phyloP scores from a whole-genome alignment of 2,888 invertebrate genomes.

The Agrotis ipsilon region DNA sequence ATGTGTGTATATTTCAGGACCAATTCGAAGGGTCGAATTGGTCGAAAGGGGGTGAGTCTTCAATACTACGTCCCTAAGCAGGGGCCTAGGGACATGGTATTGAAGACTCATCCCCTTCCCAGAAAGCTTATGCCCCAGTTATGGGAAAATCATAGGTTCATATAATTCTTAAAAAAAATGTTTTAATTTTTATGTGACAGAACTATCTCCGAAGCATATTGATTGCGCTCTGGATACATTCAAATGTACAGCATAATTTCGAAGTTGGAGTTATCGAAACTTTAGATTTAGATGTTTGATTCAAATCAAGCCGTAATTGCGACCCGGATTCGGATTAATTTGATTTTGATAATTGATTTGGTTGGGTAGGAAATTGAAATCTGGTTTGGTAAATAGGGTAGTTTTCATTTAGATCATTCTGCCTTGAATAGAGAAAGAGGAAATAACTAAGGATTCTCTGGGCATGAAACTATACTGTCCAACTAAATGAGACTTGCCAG shows the following conservation, averaged over 20 bases:
- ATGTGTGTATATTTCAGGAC: too few relatives aligned
- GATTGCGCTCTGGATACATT: not conserved
- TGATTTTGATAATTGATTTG: conserved; percentile 56
- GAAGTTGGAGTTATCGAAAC: conserved; percentile 40
- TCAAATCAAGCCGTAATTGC: conserved; percentile 38
- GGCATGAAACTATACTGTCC: not conserved
- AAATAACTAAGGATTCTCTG: not conserved
- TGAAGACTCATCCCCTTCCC: too few relatives aligned
- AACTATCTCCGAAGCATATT: not conserved
- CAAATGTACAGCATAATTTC: conserved; percentile 7
- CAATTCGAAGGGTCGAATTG: too few relatives aligned
- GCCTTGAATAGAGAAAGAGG: not conserved
- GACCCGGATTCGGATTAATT: conserved; percentile 54
- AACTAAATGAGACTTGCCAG: too few relatives aligned
- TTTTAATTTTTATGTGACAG: not conserved
- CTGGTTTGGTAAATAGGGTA: conserved; percentile 35
- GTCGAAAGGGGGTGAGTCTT: too few relatives aligned
- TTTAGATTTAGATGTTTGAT: conserved; percentile 44
- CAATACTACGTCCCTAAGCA: too few relatives aligned
- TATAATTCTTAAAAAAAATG: too few relatives aligned
- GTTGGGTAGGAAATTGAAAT: conserved; percentile 38
- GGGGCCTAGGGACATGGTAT: too few relatives aligned
- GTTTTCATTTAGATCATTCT: conserved; percentile 30
- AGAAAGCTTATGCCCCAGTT: too few relatives aligned
- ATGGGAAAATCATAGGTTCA: too few relatives aligned